Percentiles rank a stretch among this genome's conserved stretches.
phyloP scores from a whole-genome alignment of 1,140 invertebrate species.

The Temnothorax nylanderi region DNA sequence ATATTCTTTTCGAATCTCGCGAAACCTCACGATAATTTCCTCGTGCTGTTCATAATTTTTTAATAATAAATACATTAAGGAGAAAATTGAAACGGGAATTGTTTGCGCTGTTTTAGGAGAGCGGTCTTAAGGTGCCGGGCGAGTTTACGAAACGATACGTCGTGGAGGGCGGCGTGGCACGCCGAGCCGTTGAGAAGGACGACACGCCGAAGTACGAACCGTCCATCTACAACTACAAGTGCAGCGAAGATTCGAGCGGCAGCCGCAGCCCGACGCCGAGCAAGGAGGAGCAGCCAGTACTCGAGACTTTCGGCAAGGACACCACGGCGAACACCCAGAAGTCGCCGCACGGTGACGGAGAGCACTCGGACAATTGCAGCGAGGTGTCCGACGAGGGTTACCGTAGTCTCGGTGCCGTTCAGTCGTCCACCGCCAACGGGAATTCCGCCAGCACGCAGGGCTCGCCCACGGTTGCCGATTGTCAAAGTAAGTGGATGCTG shows the following conservation, averaged over 20 bases:
- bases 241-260: conserved; percentile 77
- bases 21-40: not conserved
- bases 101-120: conserved; percentile 12
- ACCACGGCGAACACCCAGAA: conserved; percentile 66
- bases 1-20: not conserved
- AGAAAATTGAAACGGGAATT: not conserved
- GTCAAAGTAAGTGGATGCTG: conserved; percentile 84
- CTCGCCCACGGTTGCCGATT: conserved; percentile 82
- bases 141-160: conserved; percentile 82
- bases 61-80: not conserved
- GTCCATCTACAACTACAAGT: conserved; percentile 83
- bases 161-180: conserved; percentile 82
- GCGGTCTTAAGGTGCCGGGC: conserved; percentile 75
- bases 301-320: conserved; percentile 77
- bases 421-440: conserved; percentile 82
- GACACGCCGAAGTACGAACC: conserved; percentile 83
- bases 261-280: conserved; percentile 83
- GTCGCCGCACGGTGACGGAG: conserved; percentile 80
- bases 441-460: conserved; percentile 78
- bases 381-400: conserved; percentile 96
- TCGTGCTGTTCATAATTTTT: not conserved
- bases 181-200: conserved; percentile 76
- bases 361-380: conserved; percentile 93
- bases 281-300: conserved; percentile 77
- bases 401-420: conserved; percentile 91